These are phyloP conservation scores for Eciton burchellii DNA, from an alignment of 1,140 invertebrate genomes.

Conservation along the genomic window DNA sequence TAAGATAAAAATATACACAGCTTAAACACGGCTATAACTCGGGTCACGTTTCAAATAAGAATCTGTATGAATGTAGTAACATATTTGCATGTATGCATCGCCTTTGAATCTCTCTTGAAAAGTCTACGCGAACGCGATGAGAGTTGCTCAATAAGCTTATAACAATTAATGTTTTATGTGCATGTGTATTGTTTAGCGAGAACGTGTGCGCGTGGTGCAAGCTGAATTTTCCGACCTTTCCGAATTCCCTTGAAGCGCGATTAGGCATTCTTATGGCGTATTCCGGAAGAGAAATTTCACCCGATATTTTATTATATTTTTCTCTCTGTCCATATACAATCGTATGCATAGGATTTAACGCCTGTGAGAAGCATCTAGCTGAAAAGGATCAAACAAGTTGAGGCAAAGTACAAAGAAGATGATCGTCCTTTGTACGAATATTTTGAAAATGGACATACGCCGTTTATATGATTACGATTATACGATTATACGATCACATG, in stretches of 20 bases:
- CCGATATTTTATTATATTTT: conserved; percentile 8
- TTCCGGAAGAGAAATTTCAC: conserved; percentile 9
- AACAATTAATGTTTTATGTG: conserved; percentile 10
- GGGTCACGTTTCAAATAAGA: background rate
- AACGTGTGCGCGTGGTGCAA: background rate
- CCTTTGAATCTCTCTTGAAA: conserved; percentile 34
- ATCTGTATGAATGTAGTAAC: conserved; percentile 5
- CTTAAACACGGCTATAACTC: conserved; percentile 8
- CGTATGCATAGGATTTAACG: background rate
- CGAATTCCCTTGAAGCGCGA: background rate
- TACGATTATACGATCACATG: no score
- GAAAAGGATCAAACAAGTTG: conserved; percentile 4
- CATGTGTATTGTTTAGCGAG: conserved; percentile 36
- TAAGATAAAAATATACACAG: background rate
- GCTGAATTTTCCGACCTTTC: conserved; percentile 19
- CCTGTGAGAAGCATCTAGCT: background rate
- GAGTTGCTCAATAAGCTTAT: conserved; percentile 29
- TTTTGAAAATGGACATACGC: conserved; percentile 8
- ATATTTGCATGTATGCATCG: background rate
- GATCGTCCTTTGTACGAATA: conserved; percentile 5
- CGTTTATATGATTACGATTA: conserved; percentile 24
- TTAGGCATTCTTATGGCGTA: background rate
- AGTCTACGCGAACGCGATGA: conserved; percentile 8
- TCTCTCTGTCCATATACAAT: background rate
- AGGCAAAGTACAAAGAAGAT: background rate